A percentile compares a stretch with the other conserved stretches of the same genome.
phyloP scores from a whole-genome alignment of 1,140 invertebrate species.

The Drosophila varians region DNA sequence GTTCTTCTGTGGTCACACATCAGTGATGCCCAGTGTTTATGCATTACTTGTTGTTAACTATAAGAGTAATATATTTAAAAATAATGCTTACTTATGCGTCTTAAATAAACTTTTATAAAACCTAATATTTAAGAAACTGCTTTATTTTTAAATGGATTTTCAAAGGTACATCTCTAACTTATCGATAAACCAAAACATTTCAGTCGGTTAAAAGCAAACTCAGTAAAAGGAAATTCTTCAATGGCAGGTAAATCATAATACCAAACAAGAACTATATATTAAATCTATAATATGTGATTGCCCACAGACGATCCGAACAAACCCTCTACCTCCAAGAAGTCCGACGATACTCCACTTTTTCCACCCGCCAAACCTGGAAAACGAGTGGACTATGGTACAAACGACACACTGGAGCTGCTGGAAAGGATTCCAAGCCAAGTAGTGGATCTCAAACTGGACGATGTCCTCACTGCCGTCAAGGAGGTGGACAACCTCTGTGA shows the following conservation, averaged over 20 bases:
- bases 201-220: neutral
- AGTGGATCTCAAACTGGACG: slow-evolving; percentile 74
- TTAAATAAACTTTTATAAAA: neutral
- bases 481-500: slow-evolving; percentile 76
- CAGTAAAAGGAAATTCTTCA: neutral
- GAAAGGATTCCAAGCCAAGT: slow-evolving; percentile 72
- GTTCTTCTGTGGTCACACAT: neutral
- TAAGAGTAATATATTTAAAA: neutral
- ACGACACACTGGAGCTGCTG: slow-evolving; percentile 75
- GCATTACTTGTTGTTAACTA: neutral
- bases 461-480: slow-evolving; percentile 77
- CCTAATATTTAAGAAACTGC: neutral
- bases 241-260: slow-evolving; percentile 45
- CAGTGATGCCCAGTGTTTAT: neutral
- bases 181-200: neutral
- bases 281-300: neutral
- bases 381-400: slow-evolving; percentile 69
- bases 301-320: slow-evolving; percentile 24
- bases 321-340: slow-evolving; percentile 24
- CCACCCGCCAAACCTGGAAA: slow-evolving; percentile 61
- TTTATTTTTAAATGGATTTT: neutral
- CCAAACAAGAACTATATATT: neutral
- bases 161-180: neutral
- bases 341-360: slow-evolving; percentile 54
- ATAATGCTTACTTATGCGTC: neutral